Percentiles rank a stretch among this genome's conserved stretches.
These are phyloP conservation scores for Mycogona germanica DNA, from an alignment of 2,888 invertebrate genomes.

Conservation along the genomic window DNA sequence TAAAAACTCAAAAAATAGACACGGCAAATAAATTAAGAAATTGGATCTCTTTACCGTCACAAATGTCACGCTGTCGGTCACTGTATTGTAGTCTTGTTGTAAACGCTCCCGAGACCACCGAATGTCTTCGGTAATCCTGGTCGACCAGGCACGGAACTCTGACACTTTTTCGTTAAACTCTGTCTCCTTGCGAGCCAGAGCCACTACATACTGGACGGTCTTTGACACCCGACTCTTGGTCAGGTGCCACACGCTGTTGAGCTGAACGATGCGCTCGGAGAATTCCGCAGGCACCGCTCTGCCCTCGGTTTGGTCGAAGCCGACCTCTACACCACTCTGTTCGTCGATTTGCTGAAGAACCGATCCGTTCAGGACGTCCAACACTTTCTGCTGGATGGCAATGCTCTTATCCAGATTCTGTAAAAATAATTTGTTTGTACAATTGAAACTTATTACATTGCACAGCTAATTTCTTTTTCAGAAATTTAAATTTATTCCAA, in stretches of 20 bases:
- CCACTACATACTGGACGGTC: not conserved
- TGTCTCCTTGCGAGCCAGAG: not conserved
- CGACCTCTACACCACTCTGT: not conserved
- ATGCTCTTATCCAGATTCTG: constrained; percentile 2
- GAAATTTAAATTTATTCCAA: no score
- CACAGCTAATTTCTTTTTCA: not conserved
- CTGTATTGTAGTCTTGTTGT: constrained; percentile 1
- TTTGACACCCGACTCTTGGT: not conserved
- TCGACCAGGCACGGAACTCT: not conserved
- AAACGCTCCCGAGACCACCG: not conserved
- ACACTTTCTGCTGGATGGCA: constrained; percentile 1
- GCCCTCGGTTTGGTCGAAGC: not conserved
- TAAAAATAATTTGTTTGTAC: not conserved
- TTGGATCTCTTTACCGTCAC: no score
- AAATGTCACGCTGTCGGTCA: no score
- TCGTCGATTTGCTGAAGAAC: constrained; percentile 1
- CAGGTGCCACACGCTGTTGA: constrained; percentile 13
- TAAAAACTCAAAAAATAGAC: no score
- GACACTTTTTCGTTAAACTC: constrained; percentile 9
- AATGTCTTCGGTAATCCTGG: not conserved
- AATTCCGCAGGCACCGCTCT: not conserved
- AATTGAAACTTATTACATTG: not conserved
- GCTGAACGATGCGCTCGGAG: constrained; percentile 1
- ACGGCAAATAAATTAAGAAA: no score
- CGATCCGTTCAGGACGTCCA: constrained; percentile 8